Base-by-base conservation (phyloP, 2,797 vertebrate species). In the Manis javanica region DNA sequence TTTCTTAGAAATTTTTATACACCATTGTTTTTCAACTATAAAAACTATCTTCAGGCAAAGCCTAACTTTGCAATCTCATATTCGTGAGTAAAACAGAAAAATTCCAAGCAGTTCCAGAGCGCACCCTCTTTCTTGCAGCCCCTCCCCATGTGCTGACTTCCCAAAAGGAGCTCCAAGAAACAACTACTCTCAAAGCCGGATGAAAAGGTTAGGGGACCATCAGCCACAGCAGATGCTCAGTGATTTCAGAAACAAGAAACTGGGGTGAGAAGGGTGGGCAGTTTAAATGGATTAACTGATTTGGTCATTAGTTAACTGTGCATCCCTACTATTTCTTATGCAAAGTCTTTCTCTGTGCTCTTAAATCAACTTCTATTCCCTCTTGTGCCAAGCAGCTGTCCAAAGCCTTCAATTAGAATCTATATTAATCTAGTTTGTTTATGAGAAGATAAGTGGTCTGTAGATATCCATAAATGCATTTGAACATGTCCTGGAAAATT, bases 351-450 rank as follows among this genome's bases (percentile, higher is more conserved):
- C 3, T 92, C 51, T 59, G 1, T 90, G 53, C 46, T 12, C 31
- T 34, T 87, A 18, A 63, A 46, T 85, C 24, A 84, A 68, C 18
- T 89, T 84, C 42, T 86, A 89, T 69, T 24, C 10, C 4, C 10
- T 86, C 34, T 83, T 69, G 8, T 91, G n/a, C 75, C 74, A 95
- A 92, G n/a, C 34, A 34, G 51, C 59, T 94, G 16, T 77, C n/a
- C n/a, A 91, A 91, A 97, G 37, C 31, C 64, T 87, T 94, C 66
- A 63, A 14, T 81, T 95, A 83, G 37, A 71, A 91, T 96, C 61
- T 84, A 29, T 94, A 86, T 86, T 94, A 91, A 94, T 86, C 68
- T 89, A 78, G 55, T 83, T 96, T 90, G 55, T 61, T 90, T 96
- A 96, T 92, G 88, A 81, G 59, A 87, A 89, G 51, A 39, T 64